Evolutionary conservation across 2,888 invertebrate species (phyloP).

Genomic region (Tortricodes alternella): DNA sequence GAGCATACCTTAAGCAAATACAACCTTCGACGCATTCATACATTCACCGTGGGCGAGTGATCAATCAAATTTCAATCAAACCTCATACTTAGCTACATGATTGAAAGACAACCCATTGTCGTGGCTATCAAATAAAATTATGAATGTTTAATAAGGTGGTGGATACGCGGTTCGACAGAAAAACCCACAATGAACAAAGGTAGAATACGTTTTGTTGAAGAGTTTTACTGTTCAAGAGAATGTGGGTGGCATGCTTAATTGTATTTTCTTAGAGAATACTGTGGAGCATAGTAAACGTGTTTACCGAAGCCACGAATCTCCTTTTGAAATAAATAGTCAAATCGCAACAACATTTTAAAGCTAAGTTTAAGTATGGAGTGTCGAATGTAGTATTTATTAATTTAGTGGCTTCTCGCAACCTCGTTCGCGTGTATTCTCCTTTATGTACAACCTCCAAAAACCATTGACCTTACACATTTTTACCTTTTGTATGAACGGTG

Average conservation of each 20-base stretch:
- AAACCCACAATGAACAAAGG: constrained; percentile 21
- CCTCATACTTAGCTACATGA: neutral
- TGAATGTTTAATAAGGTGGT: constrained; percentile 20
- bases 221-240: neutral
- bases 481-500: no score
- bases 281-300: no score
- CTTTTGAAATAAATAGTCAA: no score
- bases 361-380: no score
- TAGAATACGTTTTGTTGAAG: neutral
- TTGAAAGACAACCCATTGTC: constrained; percentile 21
- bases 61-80: constrained; percentile 36
- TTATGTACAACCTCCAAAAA: no score
- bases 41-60: constrained; percentile 32
- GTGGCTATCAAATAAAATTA: constrained; percentile 27
- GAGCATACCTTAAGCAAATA: constrained; percentile 1
- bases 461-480: no score
- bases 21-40: constrained; percentile 26
- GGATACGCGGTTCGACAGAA: constrained; percentile 1
- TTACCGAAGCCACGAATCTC: no score
- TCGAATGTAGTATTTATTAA: no score
- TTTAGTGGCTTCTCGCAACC: no score
- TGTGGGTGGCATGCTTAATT: neutral
- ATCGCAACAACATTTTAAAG: no score
- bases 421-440: no score
- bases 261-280: neutral